A percentile compares a stretch with the other conserved stretches of the same genome.
phyloP scores from a whole-genome alignment of 2,888 invertebrate genomes.

The Eudasyphora cyanicolor region DNA sequence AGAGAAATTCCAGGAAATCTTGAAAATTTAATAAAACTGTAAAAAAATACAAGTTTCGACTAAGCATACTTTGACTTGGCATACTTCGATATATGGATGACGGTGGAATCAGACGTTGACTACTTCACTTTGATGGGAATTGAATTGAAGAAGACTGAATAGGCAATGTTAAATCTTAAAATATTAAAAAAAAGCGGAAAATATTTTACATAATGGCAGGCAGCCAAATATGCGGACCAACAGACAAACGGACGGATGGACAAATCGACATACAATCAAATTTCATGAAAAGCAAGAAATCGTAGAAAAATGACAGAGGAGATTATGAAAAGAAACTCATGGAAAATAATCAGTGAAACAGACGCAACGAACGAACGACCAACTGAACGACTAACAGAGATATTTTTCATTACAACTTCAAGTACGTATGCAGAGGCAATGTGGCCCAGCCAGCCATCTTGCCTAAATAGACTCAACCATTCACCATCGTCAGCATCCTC shows the following conservation, averaged over 20 bases:
- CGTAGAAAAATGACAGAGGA: neutral
- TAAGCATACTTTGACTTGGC: no score
- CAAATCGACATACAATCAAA: neutral
- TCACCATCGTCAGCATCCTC: conserved; percentile 36
- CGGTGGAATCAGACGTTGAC: no score
- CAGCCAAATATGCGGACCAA: no score
- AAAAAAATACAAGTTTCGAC: conserved; percentile 22
- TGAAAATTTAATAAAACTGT: no score
- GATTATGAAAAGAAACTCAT: neutral
- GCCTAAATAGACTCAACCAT: neutral
- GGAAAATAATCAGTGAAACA: conserved; percentile 35
- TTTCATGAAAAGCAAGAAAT: neutral
- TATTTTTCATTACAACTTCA: conserved; percentile 32
- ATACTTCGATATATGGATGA: no score
- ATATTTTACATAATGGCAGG: neutral
- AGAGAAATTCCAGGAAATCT: no score
- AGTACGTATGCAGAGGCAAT: conserved; percentile 20
- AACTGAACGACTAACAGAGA: conserved; percentile 61
- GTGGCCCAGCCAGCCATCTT: conserved; percentile 32
- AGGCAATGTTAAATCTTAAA: conserved; percentile 43
- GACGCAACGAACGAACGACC: conserved; percentile 42
- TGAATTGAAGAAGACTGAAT: conserved; percentile 49
- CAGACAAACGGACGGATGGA: no score
- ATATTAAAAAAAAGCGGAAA: conserved; percentile 44
- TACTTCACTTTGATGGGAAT: no score